Evolutionary conservation across 92 coral and sea anemone species (phyloP).

Genomic region (Palythoa grandis): DNA sequence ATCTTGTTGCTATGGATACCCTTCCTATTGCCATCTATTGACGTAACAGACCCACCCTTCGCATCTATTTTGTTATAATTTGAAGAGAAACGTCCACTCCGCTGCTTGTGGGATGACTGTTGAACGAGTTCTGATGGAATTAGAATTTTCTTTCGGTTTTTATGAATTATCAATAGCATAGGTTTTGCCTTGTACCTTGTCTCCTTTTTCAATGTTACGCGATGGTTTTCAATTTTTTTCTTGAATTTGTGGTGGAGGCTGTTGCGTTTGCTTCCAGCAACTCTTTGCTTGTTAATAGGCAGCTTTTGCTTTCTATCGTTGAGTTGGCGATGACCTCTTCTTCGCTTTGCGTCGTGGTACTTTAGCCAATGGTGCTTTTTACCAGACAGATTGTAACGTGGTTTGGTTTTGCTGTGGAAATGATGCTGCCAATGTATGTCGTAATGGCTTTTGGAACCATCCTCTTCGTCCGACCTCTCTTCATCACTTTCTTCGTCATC

Average conservation of each 20-base stretch:
- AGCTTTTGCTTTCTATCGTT: background rate
- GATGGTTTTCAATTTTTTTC: background rate
- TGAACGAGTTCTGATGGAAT: background rate
- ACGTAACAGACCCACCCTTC: background rate
- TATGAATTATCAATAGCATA: background rate
- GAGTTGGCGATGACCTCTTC: background rate
- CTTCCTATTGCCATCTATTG: background rate
- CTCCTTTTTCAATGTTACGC: background rate
- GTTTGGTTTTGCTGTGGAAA: background rate
- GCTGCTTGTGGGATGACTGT: background rate
- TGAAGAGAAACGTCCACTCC: background rate
- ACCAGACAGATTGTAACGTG: slow-evolving; percentile 21
- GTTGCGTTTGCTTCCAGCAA: background rate
- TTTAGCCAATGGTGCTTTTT: background rate
- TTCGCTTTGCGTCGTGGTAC: background rate
- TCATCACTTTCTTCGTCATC: background rate
- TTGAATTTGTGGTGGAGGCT: background rate
- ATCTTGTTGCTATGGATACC: background rate
- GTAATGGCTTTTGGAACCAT: background rate
- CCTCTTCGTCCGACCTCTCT: background rate
- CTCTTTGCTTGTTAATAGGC: background rate
- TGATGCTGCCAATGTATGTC: slow-evolving; percentile 5
- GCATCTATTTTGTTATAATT: background rate
- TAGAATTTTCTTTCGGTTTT: background rate
- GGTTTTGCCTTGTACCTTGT: background rate